Evolutionary conservation across 2,113 vertebrate genomes (phyloP).

Genomic region (Motacilla tschutschensis): DNA sequence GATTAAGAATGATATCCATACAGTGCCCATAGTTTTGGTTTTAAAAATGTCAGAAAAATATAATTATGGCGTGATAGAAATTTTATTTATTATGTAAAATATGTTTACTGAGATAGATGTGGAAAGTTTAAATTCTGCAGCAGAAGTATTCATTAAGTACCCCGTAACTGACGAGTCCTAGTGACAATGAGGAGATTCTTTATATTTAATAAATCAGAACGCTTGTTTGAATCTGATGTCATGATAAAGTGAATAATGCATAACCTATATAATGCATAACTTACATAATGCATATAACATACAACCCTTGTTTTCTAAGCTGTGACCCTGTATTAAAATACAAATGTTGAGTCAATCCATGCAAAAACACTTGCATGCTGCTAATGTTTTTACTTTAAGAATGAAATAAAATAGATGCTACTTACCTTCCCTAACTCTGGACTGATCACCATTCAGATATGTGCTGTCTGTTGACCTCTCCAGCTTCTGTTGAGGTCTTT

Average conservation of each 20-base stretch:
- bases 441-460: neutral
- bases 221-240: neutral
- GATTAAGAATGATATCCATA: neutral
- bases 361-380: neutral
- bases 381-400: neutral
- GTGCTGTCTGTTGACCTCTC: neutral
- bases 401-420: neutral
- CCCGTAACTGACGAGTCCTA: accelerated
- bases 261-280: neutral
- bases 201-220: neutral
- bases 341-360: neutral
- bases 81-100: neutral
- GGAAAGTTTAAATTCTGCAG: neutral
- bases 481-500: neutral
- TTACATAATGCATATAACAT: neutral
- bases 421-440: neutral
- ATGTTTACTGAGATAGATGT: neutral
- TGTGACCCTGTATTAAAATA: neutral
- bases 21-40: neutral
- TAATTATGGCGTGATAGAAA: neutral
- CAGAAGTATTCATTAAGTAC: neutral
- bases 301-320: neutral
- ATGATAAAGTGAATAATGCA: neutral
- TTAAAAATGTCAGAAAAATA: neutral
- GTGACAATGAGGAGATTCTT: neutral